Conservation (phyloP, 2,888 invertebrate genomes). For the Panopea generosa region DNA sequence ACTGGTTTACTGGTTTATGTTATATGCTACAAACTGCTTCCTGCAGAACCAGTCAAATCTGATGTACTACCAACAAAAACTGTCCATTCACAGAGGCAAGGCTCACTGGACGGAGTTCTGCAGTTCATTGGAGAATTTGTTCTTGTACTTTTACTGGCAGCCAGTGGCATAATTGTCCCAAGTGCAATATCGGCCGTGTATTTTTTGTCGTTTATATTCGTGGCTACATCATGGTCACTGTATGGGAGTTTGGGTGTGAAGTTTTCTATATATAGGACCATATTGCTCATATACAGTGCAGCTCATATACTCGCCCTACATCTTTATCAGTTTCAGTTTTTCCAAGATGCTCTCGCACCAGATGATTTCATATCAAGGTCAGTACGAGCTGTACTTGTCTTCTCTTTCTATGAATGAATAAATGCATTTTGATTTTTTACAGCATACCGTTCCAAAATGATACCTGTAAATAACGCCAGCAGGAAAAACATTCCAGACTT, state of each 20-base stretch:
- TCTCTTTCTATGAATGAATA: background rate
- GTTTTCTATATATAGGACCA: slow-evolving; percentile 88
- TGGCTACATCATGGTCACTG: slow-evolving; percentile 91
- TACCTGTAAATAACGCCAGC: too few species aligned
- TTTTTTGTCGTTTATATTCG: slow-evolving; percentile 93
- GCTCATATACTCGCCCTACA: slow-evolving; percentile 91
- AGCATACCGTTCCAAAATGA: too few species aligned
- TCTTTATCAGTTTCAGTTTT: slow-evolving; percentile 94
- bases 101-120: slow-evolving; percentile 59
- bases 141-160: slow-evolving; percentile 76
- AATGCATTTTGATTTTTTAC: too few species aligned
- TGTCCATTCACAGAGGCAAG: slow-evolving; percentile 40
- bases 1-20: slow-evolving; percentile 75
- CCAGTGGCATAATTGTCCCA: slow-evolving; percentile 91
- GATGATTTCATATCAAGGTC: slow-evolving; percentile 91
- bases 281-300: slow-evolving; percentile 89
- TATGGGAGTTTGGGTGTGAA: slow-evolving; percentile 91
- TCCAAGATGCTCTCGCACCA: slow-evolving; percentile 90
- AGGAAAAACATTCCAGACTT: too few species aligned
- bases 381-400: slow-evolving; percentile 48
- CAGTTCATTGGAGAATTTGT: slow-evolving; percentile 76
- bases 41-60: slow-evolving; percentile 37
- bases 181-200: slow-evolving; percentile 94
- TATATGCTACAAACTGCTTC: slow-evolving; percentile 70
- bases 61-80: slow-evolving; percentile 52